Base-by-base conservation (phyloP, 2,113 vertebrate genomes). In the Hippoglossus stenolepis region DNA sequence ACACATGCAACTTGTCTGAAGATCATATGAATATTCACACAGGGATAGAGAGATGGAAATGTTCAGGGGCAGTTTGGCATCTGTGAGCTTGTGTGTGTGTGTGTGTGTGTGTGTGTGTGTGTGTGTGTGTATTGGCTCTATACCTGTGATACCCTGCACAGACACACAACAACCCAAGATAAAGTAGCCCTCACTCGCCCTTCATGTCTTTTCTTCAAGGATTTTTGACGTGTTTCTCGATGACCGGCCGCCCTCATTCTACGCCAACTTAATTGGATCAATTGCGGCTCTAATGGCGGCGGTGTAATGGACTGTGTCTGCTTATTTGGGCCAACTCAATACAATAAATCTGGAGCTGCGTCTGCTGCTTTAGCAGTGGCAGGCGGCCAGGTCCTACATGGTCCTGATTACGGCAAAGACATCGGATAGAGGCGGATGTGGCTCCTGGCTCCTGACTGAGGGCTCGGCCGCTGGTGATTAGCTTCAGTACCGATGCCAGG, bases 191-290 rank as follows among this genome's bases (percentile, higher is more conserved):
- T 18, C 28, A 51, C 31, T 57, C 43, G 49, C 57, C 21, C 71
- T 43, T 43, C 40, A 12, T 13, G 40, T 43, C 40, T 43, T 43
- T 43, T 3, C 40, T 43, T 12, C 40, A 43, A 43, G 11, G 40
- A 43, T 43, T 43, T 13, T 13, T 43, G 40, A 13, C 11, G 11
- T 13, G 40, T 13, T 43, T 23, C 40, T 66, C 38, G 35, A 38
- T 8, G 64, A 70, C 31, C 43, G 14, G 64, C 17, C 47, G 0
- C 69, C 40, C 53, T 53, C 24, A 3, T 73, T 58, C 40, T 47
- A 28, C 18, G 31, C 28, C 47, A 14, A 23, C 62, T 24, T 82
- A 84, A 88, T 83, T 80, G 79, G 82, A 88, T 85, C 85, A 76
- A 77, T 74, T 21, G 40, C 11, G 12, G 2, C 10, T 43, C 40